A percentile compares a stretch with the other conserved stretches of the same genome.
phyloP scores from a whole-genome alignment of 2,113 vertebrate species.

The Aspiorhynchus laticeps region DNA sequence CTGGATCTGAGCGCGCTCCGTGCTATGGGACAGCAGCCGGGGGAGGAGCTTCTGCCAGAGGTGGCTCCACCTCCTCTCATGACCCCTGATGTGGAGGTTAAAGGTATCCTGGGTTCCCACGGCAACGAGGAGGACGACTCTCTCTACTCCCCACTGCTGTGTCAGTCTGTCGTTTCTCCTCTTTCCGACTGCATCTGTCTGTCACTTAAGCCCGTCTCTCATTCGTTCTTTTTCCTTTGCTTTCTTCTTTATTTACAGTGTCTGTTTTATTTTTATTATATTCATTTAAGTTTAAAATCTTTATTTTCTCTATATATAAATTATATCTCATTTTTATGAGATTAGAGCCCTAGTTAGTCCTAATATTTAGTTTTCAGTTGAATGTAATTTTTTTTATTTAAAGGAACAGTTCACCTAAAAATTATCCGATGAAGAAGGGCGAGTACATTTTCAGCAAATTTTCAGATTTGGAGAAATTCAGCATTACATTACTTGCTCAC shows the following conservation, averaged over 20 bases:
- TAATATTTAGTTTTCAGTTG: not conserved
- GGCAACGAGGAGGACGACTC: slow-evolving; percentile 99
- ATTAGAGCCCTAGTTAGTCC: too few relatives aligned
- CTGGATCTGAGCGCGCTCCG: too few relatives aligned
- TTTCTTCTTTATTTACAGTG: slow-evolving; percentile 55
- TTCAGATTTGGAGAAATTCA: not conserved
- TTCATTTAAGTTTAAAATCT: not conserved
- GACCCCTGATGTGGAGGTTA: slow-evolving; percentile 97
- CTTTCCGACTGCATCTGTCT: slow-evolving; percentile 63
- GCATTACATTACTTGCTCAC: too few relatives aligned
- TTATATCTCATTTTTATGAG: not conserved
- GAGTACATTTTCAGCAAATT: too few relatives aligned
- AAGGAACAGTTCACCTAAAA: not conserved
- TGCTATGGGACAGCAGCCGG: too few relatives aligned
- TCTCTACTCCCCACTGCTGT: slow-evolving; percentile 99
- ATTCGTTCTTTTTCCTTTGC: slow-evolving; percentile 52
- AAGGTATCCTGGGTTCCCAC: slow-evolving; percentile 99
- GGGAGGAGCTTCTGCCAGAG: too few relatives aligned
- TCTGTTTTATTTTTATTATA: not conserved
- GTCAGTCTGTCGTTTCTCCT: slow-evolving; percentile 96
- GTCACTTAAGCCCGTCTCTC: not conserved
- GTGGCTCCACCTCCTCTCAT: too few relatives aligned
- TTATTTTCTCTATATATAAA: not conserved
- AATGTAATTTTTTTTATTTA: not conserved
- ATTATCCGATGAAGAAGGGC: too few relatives aligned